Base-by-base conservation (phyloP, 1,140 invertebrate genomes). In the Drosophila nannoptera region DNA sequence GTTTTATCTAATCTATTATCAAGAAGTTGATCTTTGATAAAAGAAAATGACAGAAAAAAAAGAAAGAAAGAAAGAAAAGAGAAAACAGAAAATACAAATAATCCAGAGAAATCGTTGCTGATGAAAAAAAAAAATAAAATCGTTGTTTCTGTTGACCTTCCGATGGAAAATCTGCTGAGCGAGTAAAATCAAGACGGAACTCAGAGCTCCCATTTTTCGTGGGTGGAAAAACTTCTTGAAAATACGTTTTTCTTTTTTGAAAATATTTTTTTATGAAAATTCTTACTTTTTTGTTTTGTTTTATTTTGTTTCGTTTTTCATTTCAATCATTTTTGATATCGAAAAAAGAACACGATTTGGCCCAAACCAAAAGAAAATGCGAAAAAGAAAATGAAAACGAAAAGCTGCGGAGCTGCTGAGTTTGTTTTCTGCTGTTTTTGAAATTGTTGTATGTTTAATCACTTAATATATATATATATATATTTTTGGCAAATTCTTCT, bases 11-110 rank as follows among this genome's bases (percentile, higher is more conserved):
- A 69, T 92, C 22, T 22, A 93, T 93, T 94, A 93, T 95, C 94
- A 94, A 95, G 94, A 95, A 95, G 94, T 95, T 95, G 94, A 95
- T 94, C 94, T 22, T 22, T 22, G 22, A 22, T 22, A 22, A 22
- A 22, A 3, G 22, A 22, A 22, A 22, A 22, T 22, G 22, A 22
- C 22, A 22, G 3, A 22, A 22, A 22, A 22, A 22, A 22, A 22
- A 22, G 22, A 22, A 22, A 2, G 22, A 22, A 22, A 22, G 1
- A n/a, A n/a, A n/a, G n/a, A n/a, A n/a, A 22, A 2, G 22, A 22
- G 22, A 22, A 22, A 22, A 22, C 22, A 22, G 22, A 22, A 22
- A 22, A 22, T 22, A 22, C 1, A 22, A 22, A 22, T 3, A 22
- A 22, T 22, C 22, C 22, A 22, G 2, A 49, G 43, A 22, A 50